Evolutionary conservation across 2,113 vertebrate species (phyloP).

Genomic region (Glaucidium brasilianum): DNA sequence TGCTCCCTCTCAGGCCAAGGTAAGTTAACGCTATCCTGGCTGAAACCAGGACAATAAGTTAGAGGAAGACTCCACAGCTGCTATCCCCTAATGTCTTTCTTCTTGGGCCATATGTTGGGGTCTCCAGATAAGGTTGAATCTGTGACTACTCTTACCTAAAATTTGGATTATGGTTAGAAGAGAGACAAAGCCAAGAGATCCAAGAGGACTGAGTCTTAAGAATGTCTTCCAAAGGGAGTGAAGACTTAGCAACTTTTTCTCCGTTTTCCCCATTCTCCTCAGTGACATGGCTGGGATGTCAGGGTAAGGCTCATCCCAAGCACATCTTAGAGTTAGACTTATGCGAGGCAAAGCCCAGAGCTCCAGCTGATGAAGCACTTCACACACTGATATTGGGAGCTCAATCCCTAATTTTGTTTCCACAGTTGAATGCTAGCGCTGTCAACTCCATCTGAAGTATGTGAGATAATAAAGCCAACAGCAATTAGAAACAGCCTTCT

Average conservation of each 20-base stretch:
- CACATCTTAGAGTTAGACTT: not conserved
- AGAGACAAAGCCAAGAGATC: not conserved
- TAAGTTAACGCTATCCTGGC: too few relatives aligned
- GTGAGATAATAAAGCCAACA: not conserved
- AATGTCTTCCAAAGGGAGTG: not conserved
- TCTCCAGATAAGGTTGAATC: not conserved
- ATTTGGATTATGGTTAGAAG: not conserved
- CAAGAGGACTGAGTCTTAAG: not conserved
- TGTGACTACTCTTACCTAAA: not conserved
- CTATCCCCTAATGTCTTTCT: not conserved
- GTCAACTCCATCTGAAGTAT: not conserved
- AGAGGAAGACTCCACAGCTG: not conserved
- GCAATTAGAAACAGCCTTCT: not conserved
- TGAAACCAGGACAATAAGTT: not conserved
- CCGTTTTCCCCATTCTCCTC: not conserved
- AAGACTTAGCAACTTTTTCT: not conserved
- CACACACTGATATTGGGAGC: not conserved
- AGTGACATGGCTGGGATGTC: not conserved
- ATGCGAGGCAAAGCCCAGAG: not conserved
- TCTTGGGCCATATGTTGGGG: not conserved
- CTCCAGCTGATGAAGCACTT: not conserved
- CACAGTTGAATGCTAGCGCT: not conserved
- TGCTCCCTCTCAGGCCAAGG: too few relatives aligned
- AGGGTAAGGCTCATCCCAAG: not conserved
- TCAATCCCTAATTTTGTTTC: not conserved